These are phyloP conservation scores for Xiphorhynchus erythropygius DNA, from an alignment of 2,797 vertebrate species.

Conservation along the genomic window DNA sequence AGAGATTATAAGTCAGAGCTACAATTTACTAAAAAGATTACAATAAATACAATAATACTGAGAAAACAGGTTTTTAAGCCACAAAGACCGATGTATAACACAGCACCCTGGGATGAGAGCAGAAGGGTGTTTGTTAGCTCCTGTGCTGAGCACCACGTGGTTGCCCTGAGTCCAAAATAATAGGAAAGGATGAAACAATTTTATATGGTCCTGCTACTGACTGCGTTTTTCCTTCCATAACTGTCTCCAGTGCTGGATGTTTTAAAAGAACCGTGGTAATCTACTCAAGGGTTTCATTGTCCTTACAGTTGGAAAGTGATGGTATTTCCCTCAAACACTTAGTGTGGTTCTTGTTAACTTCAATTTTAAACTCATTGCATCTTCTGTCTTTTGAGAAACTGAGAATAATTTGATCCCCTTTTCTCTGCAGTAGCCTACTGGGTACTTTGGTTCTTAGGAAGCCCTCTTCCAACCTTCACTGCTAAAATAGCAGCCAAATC, in stretches of 20 bases:
- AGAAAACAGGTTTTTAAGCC: too few relatives aligned
- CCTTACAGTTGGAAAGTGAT: background rate
- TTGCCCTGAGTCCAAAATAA: too few relatives aligned
- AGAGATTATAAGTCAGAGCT: too few relatives aligned
- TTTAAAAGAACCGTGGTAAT: background rate
- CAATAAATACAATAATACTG: too few relatives aligned
- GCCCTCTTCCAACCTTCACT: background rate
- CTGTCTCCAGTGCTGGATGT: background rate
- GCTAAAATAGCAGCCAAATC: background rate
- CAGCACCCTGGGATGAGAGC: too few relatives aligned
- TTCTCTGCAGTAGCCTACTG: background rate
- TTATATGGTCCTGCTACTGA: background rate
- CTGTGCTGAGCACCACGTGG: too few relatives aligned
- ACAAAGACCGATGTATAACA: too few relatives aligned
- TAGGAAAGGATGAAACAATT: background rate
- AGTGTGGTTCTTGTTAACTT: background rate
- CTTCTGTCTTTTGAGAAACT: background rate
- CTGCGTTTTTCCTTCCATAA: background rate
- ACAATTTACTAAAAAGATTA: too few relatives aligned
- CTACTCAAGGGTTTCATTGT: background rate
- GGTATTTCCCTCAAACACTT: background rate
- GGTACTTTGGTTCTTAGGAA: background rate
- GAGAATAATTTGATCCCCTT: background rate
- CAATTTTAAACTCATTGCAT: background rate
- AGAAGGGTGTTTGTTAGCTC: too few relatives aligned